Evolutionary conservation across 92 coral and sea anemone species (phyloP).

Genomic region (Zoanthus sansibaricus): DNA sequence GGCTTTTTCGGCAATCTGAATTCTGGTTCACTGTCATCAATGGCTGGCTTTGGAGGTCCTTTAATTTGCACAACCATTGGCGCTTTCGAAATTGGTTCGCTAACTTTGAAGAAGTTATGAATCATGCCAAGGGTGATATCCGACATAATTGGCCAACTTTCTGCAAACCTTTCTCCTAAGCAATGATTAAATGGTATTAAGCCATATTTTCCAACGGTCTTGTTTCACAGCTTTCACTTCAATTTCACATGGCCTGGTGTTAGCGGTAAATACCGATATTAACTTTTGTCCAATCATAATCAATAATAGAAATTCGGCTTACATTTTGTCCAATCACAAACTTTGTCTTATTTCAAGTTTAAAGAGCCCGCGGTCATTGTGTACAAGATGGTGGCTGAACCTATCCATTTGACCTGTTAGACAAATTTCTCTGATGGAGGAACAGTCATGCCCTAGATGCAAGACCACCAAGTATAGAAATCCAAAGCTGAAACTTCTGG

Average conservation of each 20-base stretch:
- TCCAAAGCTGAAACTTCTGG: conserved; percentile 94
- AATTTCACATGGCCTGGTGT: conserved; percentile 23
- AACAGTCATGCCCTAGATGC: conserved; percentile 95
- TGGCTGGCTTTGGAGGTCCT: conserved; percentile 63
- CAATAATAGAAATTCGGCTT: background rate
- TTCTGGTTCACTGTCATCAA: conserved; percentile 59
- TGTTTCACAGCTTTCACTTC: background rate
- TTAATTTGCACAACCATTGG: conserved; percentile 64
- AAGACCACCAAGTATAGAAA: conserved; percentile 95
- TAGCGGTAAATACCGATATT: background rate
- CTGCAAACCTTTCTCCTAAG: background rate
- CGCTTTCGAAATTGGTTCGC: conserved; percentile 72
- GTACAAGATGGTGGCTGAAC: background rate
- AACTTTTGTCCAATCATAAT: conserved; percentile 9
- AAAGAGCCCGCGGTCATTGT: conserved; percentile 22
- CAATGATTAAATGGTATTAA: background rate
- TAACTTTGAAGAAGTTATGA: conserved; percentile 83
- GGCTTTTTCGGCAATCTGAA: conserved; percentile 83
- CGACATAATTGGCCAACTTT: conserved; percentile 53
- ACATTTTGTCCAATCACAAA: conserved; percentile 16
- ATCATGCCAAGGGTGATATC: conserved; percentile 87
- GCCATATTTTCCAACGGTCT: background rate
- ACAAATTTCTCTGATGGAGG: conserved; percentile 66
- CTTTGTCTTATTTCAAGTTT: background rate
- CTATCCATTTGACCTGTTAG: background rate